Evolutionary conservation across 1,140 invertebrate genomes (phyloP).

Genomic region (Sminthurinus signatus): DNA sequence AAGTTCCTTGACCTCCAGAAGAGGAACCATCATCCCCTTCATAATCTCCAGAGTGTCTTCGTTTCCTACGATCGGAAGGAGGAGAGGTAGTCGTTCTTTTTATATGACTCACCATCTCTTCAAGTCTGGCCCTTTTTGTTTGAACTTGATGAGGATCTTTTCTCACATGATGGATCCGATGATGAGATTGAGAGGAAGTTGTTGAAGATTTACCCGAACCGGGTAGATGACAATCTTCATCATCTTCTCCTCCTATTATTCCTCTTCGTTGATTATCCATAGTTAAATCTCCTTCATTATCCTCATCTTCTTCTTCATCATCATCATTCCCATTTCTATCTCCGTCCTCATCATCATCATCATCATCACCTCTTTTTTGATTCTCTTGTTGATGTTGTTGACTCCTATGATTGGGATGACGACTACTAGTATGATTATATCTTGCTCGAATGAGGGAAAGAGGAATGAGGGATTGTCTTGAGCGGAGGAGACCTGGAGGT

Average conservation of each 20-base stretch:
- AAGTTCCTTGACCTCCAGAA: conserved; percentile 36
- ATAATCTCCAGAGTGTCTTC: conserved; percentile 28
- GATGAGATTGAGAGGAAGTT: neutral
- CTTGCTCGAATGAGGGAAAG: conserved; percentile 37
- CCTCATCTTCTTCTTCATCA: conserved; percentile 7
- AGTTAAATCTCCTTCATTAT: neutral
- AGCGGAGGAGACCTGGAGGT: conserved; percentile 5
- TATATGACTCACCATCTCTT: conserved; percentile 41
- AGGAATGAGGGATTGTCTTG: conserved; percentile 33
- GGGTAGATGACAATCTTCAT: neutral
- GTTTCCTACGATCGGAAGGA: neutral
- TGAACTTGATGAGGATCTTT: conserved; percentile 26
- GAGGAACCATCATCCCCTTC: conserved; percentile 34
- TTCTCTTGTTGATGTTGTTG: neutral
- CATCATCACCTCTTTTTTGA: neutral
- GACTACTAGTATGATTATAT: conserved; percentile 12
- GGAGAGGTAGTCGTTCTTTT: conserved; percentile 24
- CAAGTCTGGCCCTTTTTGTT: conserved; percentile 39
- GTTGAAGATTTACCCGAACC: neutral
- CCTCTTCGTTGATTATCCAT: neutral
- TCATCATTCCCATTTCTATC: too few relatives aligned
- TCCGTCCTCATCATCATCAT: too few relatives aligned
- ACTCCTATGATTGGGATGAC: neutral
- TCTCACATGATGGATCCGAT: neutral
- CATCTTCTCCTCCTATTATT: neutral